These are phyloP conservation scores for Chionis minor DNA, from an alignment of 2,113 vertebrate genomes.

Conservation along the genomic window DNA sequence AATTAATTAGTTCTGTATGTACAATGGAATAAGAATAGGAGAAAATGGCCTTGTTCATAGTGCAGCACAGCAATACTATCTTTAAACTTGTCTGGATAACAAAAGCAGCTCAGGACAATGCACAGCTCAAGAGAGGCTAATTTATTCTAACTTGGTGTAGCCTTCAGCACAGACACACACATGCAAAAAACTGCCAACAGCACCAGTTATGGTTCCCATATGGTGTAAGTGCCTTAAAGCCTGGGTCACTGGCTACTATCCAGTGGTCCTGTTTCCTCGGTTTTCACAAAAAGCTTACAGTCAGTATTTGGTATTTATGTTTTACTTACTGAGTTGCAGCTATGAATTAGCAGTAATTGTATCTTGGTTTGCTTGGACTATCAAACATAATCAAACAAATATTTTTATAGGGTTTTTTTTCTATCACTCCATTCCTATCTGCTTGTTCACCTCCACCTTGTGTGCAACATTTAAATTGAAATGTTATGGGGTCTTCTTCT, in stretches of 20 bases:
- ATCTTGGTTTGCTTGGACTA: background rate
- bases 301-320: background rate
- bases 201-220: background rate
- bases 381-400: background rate
- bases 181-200: background rate
- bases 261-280: background rate
- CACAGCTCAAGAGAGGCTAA: background rate
- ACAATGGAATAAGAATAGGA: background rate
- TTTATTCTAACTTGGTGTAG: background rate
- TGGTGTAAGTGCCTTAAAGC: background rate
- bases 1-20: background rate
- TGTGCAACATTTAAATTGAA: background rate
- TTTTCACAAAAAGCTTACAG: background rate
- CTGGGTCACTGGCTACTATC: background rate
- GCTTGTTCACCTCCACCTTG: background rate
- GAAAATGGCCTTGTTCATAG: background rate
- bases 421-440: background rate
- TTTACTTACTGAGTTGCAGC: background rate
- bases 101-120: slow-evolving; percentile 12
- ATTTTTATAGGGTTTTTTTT: background rate
- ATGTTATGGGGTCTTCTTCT: background rate
- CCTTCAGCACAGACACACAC: background rate
- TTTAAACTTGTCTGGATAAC: background rate
- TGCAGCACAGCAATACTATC: background rate
- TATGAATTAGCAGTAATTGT: background rate